Conservation (phyloP, 2,888 invertebrate genomes). For the Microchrysa polita region DNA sequence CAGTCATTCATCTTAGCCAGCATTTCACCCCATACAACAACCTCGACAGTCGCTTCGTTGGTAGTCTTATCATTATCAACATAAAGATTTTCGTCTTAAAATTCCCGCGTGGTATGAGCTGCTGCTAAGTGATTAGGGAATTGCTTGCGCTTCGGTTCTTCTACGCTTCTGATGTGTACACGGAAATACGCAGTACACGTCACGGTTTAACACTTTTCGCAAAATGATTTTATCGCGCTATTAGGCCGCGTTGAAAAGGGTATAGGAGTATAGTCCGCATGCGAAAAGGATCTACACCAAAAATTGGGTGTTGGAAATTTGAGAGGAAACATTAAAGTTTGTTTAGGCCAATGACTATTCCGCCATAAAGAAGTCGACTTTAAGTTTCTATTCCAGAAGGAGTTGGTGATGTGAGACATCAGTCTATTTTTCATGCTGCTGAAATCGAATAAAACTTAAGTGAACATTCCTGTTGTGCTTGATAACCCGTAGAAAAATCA, state of each 20-base stretch:
- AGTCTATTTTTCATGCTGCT: too few species aligned
- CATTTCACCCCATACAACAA: constrained; percentile 25
- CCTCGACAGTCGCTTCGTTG: neutral
- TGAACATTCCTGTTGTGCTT: constrained; percentile 50
- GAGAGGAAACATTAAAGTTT: too few species aligned
- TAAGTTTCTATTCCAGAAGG: too few species aligned
- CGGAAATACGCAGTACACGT: constrained; percentile 47
- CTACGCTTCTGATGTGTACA: constrained; percentile 45
- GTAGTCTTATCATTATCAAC: constrained; percentile 4
- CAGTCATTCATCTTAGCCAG: constrained; percentile 37
- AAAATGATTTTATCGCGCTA: constrained; percentile 48
- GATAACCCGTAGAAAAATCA: constrained; percentile 53
- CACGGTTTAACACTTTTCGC: constrained; percentile 50
- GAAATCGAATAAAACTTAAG: constrained; percentile 17
- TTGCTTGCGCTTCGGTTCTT: constrained; percentile 46
- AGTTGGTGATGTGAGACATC: too few species aligned
- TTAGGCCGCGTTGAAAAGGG: constrained; percentile 39
- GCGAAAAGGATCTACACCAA: too few species aligned
- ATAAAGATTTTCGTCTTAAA: constrained; percentile 22
- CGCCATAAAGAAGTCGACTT: too few species aligned
- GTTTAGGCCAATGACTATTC: too few species aligned
- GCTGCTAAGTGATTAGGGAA: constrained; percentile 45
- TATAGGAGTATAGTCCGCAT: too few species aligned
- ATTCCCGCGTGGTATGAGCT: constrained; percentile 35
- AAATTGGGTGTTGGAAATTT: too few species aligned